phyloP scores from a whole-genome alignment of 2,113 vertebrate species.

The Engystomops pustulosus region DNA sequence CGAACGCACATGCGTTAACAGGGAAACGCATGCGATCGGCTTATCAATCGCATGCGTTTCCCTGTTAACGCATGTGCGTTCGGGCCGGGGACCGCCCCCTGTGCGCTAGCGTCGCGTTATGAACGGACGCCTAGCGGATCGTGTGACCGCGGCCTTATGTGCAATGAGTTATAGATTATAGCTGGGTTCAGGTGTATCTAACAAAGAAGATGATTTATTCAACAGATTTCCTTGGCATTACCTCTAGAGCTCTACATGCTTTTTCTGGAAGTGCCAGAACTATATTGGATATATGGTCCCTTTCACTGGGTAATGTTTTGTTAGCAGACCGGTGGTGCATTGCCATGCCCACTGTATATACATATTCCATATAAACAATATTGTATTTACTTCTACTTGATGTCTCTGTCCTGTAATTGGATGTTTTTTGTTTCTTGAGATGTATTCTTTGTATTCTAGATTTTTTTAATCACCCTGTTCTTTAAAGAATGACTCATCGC shows the following conservation, averaged over 20 bases:
- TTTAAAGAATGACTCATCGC: neutral
- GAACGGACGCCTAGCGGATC: too few relatives aligned
- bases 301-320: neutral
- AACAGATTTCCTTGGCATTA: neutral
- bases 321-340: too few relatives aligned
- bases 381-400: neutral
- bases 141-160: too few relatives aligned
- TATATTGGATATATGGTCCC: neutral
- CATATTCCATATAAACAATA: neutral
- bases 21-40: too few relatives aligned
- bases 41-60: too few relatives aligned
- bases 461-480: neutral
- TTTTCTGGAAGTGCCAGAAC: neutral
- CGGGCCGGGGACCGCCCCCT: too few relatives aligned
- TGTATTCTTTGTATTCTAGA: neutral
- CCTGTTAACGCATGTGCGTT: too few relatives aligned
- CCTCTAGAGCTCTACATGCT: too few relatives aligned
- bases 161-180: neutral
- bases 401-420: neutral
- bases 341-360: neutral
- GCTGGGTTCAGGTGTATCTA: neutral
- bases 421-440: neutral
- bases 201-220: neutral
- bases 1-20: too few relatives aligned
- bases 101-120: too few relatives aligned